Conservation (phyloP, 2,113 vertebrate species). For the Psophia crepitans region DNA sequence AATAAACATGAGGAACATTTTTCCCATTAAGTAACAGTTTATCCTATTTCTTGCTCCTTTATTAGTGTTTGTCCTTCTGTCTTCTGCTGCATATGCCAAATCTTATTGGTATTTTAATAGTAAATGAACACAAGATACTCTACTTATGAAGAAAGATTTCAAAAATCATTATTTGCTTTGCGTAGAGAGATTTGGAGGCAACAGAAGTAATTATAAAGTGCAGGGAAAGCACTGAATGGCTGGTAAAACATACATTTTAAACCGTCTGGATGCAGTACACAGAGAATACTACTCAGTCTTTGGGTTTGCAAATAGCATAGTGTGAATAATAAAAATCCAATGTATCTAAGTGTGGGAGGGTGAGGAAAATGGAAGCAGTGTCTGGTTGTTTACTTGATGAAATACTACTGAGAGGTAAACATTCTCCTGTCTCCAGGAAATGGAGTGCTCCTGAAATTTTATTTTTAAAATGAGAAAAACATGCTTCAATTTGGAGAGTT, state of each 20-base stretch:
- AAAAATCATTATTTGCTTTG: background rate
- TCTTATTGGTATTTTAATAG: constrained; percentile 24
- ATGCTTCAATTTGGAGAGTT: background rate
- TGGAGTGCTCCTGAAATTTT: background rate
- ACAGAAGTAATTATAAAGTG: constrained; percentile 28
- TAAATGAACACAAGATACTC: background rate
- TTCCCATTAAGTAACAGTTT: background rate
- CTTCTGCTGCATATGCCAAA: background rate
- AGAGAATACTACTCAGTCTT: background rate
- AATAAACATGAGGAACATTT: background rate
- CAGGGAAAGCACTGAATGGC: background rate
- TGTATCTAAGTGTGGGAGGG: background rate
- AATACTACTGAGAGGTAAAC: background rate
- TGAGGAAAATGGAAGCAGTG: background rate
- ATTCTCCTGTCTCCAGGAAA: background rate
- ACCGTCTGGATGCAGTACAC: background rate
- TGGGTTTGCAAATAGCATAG: background rate
- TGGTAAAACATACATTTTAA: background rate
- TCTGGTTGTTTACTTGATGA: background rate
- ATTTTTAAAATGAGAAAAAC: background rate
- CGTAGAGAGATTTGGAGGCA: constrained; percentile 10
- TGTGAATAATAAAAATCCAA: constrained; percentile 37
- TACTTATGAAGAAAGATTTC: background rate
- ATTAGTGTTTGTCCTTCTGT: background rate
- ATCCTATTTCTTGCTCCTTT: background rate